Percentiles rank a stretch among this genome's conserved stretches.
These are phyloP conservation scores for Lordiphosa clarofinis DNA, from an alignment of 1,140 invertebrate species.

Conservation along the genomic window DNA sequence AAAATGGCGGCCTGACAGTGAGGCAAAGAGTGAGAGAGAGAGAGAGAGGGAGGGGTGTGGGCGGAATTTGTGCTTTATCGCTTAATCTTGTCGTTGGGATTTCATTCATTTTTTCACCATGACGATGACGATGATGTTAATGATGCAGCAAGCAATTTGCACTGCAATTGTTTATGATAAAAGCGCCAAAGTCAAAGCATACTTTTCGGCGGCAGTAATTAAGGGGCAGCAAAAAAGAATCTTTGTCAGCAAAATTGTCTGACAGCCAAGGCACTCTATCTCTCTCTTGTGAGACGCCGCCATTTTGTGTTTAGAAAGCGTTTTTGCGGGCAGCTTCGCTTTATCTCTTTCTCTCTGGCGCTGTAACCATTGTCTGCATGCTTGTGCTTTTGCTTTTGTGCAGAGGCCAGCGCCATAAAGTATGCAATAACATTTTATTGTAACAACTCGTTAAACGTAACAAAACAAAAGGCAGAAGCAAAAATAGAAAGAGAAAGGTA, in stretches of 20 bases:
- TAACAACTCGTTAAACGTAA: conserved; percentile 66
- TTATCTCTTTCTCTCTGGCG: neutral
- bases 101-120: conserved; percentile 35
- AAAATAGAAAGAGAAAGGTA: conserved; percentile 6
- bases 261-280: conserved; percentile 18
- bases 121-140: conserved; percentile 54
- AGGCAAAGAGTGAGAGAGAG: neutral
- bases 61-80: conserved; percentile 39
- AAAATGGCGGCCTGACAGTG: conserved; percentile 57
- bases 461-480: conserved; percentile 30
- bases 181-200: conserved; percentile 23
- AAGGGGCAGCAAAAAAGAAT: neutral
- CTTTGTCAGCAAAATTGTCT: conserved; percentile 9
- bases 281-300: conserved; percentile 29
- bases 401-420: conserved; percentile 33
- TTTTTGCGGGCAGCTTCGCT: conserved; percentile 7
- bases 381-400: conserved; percentile 11
- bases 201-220: conserved; percentile 11
- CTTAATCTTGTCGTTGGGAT: conserved; percentile 52
- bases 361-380: conserved; percentile 25
- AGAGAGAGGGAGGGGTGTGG: neutral
- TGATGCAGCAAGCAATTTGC: conserved; percentile 44
- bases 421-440: conserved; percentile 72
- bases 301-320: conserved; percentile 52
- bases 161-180: conserved; percentile 41